A percentile compares a stretch with the other conserved stretches of the same genome.
phyloP scores from a whole-genome alignment of 2,797 vertebrate species.

The Pteropus rufus region DNA sequence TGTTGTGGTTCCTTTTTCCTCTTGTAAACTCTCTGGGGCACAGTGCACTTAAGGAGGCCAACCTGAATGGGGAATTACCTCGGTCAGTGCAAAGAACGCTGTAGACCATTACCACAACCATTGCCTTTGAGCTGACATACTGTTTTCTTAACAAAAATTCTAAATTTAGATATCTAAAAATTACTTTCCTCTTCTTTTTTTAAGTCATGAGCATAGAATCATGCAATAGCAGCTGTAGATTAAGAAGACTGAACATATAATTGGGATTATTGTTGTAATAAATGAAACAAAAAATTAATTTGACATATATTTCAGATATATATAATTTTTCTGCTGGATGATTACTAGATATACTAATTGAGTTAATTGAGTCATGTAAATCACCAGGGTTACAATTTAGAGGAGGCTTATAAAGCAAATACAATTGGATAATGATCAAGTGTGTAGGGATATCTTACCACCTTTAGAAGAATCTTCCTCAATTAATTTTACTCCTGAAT shows the following conservation, averaged over 20 bases:
- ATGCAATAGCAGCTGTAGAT: constrained; percentile 25
- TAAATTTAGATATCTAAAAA: constrained; percentile 40
- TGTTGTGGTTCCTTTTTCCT: neutral
- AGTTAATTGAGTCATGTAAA: constrained; percentile 41
- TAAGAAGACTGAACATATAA: constrained; percentile 29
- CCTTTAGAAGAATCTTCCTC: constrained; percentile 3
- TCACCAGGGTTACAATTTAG: neutral
- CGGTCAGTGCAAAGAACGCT: neutral
- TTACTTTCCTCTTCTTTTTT: neutral
- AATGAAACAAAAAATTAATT: constrained; percentile 55
- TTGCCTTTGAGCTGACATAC: constrained; percentile 1
- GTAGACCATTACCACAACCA: neutral
- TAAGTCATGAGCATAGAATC: neutral
- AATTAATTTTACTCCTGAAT: neutral
- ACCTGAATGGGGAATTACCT: neutral
- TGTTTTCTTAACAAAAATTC: neutral
- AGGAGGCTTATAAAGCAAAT: constrained; percentile 13
- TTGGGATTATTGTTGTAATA: constrained; percentile 46
- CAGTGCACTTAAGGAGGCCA: neutral
- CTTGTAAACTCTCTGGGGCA: neutral
- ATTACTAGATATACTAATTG: constrained; percentile 9
- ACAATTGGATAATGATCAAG: neutral
- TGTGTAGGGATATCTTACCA: neutral
- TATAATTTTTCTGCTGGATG: constrained; percentile 46
- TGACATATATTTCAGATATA: constrained; percentile 42